Percentiles rank a stretch among this genome's conserved stretches.
Conservation (phyloP, 2,888 invertebrate species). For the Tetranychus truncatus region DNA sequence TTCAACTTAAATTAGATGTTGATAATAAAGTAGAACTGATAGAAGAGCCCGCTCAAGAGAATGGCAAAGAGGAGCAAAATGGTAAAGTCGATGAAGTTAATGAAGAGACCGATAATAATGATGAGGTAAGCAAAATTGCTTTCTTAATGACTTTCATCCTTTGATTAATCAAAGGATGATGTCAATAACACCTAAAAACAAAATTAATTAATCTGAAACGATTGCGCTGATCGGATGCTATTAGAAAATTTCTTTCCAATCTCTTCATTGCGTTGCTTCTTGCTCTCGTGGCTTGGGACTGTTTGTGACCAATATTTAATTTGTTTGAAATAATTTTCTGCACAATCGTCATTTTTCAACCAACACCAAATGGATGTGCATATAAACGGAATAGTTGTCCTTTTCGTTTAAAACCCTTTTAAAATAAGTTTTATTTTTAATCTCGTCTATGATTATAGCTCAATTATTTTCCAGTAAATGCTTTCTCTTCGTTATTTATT, state of each 20-base stretch:
- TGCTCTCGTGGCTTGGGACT: constrained; percentile 1
- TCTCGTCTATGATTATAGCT: too few relatives aligned
- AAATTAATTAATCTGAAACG: background rate
- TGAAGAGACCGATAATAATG: background rate
- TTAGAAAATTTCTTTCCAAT: background rate
- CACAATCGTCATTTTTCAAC: background rate
- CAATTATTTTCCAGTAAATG: too few relatives aligned
- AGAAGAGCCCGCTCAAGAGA: background rate
- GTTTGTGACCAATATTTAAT: background rate
- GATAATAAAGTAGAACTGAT: background rate
- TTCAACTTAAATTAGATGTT: background rate
- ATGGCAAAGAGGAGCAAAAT: background rate
- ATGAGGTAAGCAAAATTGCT: background rate
- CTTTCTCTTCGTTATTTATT: too few relatives aligned
- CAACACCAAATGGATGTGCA: too few relatives aligned
- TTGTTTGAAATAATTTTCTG: background rate
- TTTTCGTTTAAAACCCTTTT: too few relatives aligned
- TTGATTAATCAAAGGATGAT: too few relatives aligned
- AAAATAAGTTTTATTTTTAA: too few relatives aligned
- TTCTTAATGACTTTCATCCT: too few relatives aligned
- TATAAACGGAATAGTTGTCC: too few relatives aligned
- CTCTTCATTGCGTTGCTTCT: background rate
- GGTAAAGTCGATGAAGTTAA: background rate
- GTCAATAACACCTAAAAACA: too few relatives aligned
- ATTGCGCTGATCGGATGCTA: background rate